A percentile compares a stretch with the other conserved stretches of the same genome.
Conservation (phyloP, 2,797 vertebrate species). For the Myotis daubentonii region DNA sequence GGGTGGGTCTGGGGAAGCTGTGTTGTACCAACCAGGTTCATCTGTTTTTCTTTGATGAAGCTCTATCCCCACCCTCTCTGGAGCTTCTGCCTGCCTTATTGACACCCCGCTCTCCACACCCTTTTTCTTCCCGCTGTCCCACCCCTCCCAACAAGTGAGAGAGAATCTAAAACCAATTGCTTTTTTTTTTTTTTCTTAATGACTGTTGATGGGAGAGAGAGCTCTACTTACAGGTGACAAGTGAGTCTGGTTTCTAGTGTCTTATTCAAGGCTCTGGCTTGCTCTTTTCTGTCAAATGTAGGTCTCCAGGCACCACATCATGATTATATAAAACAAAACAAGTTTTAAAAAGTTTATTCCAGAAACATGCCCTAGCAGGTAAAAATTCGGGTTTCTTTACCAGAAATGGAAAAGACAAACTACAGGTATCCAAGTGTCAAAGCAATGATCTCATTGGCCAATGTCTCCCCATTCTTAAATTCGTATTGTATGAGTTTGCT, state of each 20-base stretch:
- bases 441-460: background rate
- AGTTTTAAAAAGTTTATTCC: slow-evolving; percentile 76
- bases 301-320: slow-evolving; percentile 58
- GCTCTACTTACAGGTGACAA: slow-evolving; percentile 74
- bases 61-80: slow-evolving; percentile 38
- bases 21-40: slow-evolving; percentile 57
- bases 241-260: background rate
- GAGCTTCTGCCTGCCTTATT: slow-evolving; percentile 45
- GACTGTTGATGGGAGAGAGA: slow-evolving; percentile 34
- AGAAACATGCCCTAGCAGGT: slow-evolving; percentile 39
- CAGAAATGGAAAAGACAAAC: background rate
- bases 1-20: slow-evolving; percentile 63
- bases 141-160: slow-evolving; percentile 64
- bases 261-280: background rate
- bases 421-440: background rate
- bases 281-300: slow-evolving; percentile 61
- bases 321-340: slow-evolving; percentile 70
- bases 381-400: slow-evolving; percentile 26
- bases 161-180: slow-evolving; percentile 25
- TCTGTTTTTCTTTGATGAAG: background rate
- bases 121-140: background rate
- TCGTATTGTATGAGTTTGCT: background rate
- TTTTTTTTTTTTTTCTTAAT: background rate
- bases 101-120: background rate
- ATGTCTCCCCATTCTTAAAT: background rate